Base-by-base conservation (phyloP, 1,140 invertebrate genomes). In the Drosophila teissieri region DNA sequence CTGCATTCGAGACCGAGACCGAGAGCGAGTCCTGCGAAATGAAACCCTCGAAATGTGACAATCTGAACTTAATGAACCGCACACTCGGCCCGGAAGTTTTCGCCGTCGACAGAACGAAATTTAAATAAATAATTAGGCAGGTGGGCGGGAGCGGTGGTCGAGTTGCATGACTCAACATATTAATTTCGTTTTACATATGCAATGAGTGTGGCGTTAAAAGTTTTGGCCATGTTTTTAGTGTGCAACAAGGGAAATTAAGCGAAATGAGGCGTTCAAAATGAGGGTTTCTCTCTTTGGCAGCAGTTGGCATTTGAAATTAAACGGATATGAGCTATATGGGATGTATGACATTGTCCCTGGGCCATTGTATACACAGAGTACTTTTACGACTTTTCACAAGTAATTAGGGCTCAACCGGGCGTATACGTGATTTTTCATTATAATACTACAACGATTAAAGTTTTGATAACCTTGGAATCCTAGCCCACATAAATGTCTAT, bases 171-270 rank as follows among this genome's bases (percentile, higher is more conserved):
- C 52, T 37, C 40, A 57, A 61, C 69, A 77, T 72, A 77, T 65
- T 85, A 77, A 84, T 80, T 74, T 74, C 51, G 51, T 51, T 57
- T 61, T 78, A 81, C 83, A 82, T 85, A 78, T 61, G 52, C 65
- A 81, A 74, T 70, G 64, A 56, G 37, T 49, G 34, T 17, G 62
- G 11, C 42, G 54, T 42, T 55, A 49, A 67, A 45, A 45, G 51
- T 40, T 40, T 54, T 12, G 42, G 15, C 57, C 45, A 40, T 54
- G 17, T 37, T 77, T 70, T 73, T 65, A 55, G 60, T 79, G 68
- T 48, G 78, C 83, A 88, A 56, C 81, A 57, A 39, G 82, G 82
- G 82, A 86, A 86, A 86, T 86, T 76, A 82, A 49, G 61, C 67
- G 12, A 54, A 77, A 77, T 60, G 39, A 48, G 37, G 36, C 42